A percentile compares a stretch with the other conserved stretches of the same genome.
Evolutionary conservation across 2,888 invertebrate species (phyloP).

Genomic region (Hyalella azteca): DNA sequence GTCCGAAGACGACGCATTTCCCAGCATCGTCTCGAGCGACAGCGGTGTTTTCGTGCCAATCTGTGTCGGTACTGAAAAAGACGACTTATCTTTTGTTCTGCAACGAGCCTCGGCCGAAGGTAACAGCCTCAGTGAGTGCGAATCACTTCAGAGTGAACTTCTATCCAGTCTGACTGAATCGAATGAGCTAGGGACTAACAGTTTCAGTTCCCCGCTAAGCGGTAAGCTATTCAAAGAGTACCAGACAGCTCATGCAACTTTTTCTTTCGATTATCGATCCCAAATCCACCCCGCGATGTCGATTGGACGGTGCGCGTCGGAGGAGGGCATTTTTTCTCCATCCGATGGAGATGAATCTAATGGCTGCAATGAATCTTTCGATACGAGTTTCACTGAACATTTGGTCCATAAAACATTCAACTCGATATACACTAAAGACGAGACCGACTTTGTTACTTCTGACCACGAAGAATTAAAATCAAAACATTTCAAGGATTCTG

Average conservation of each 20-base stretch:
- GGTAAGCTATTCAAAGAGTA: not conserved
- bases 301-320: not conserved
- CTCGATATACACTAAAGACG: no score
- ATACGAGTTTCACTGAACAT: slow-evolving; percentile 23
- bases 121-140: slow-evolving; percentile 7
- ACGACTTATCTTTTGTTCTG: not conserved
- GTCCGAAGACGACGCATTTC: not conserved
- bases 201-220: slow-evolving; percentile 11
- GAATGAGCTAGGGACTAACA: not conserved
- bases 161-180: not conserved
- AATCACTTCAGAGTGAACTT: slow-evolving; percentile 14
- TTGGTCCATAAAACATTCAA: not conserved
- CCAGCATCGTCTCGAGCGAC: slow-evolving; percentile 18
- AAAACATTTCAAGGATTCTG: no score
- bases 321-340: not conserved
- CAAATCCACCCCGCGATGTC: no score
- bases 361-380: not conserved
- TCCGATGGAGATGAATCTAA: not conserved
- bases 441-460: no score
- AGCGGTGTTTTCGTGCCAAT: slow-evolving; percentile 13
- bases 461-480: no score
- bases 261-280: not conserved
- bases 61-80: not conserved
- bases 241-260: not conserved
- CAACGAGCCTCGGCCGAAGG: slow-evolving; percentile 1